phyloP scores from a whole-genome alignment of 2,888 invertebrate species.

The Clistopyga incitator region DNA sequence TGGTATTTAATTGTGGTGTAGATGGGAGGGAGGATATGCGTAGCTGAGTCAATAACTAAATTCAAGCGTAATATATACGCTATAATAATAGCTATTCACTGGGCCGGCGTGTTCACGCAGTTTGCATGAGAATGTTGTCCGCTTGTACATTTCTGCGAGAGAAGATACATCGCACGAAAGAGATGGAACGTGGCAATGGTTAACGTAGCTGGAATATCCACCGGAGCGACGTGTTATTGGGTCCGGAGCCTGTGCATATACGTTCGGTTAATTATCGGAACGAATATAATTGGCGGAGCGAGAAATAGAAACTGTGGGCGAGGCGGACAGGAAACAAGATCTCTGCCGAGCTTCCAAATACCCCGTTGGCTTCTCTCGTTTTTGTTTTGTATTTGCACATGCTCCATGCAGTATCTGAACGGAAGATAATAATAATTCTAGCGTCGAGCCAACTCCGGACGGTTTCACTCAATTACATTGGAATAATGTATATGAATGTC shows the following conservation, averaged over 20 bases:
- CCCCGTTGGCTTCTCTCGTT: neutral
- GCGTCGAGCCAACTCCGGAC: neutral
- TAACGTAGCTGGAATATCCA: conserved; percentile 25
- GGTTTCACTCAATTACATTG: conserved; percentile 34
- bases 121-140: conserved; percentile 13
- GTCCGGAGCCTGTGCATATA: conserved; percentile 14
- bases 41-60: neutral
- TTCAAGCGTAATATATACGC: conserved; percentile 5
- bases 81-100: conserved; percentile 3
- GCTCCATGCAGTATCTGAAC: neutral
- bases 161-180: neutral
- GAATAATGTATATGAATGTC: neutral
- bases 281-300: conserved; percentile 62
- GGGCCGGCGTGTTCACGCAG: neutral
- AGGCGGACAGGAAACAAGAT: conserved; percentile 45
- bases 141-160: neutral
- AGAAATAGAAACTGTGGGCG: conserved; percentile 32
- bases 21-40: no score
- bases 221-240: conserved; percentile 39
- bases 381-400: conserved; percentile 1
- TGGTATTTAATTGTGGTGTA: neutral
- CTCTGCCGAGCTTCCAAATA: conserved; percentile 44
- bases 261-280: conserved; percentile 63
- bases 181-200: conserved; percentile 11
- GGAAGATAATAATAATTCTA: conserved; percentile 46